Evolutionary conservation across 2,113 vertebrate species (phyloP).

Genomic region (Apodemus sylvaticus): DNA sequence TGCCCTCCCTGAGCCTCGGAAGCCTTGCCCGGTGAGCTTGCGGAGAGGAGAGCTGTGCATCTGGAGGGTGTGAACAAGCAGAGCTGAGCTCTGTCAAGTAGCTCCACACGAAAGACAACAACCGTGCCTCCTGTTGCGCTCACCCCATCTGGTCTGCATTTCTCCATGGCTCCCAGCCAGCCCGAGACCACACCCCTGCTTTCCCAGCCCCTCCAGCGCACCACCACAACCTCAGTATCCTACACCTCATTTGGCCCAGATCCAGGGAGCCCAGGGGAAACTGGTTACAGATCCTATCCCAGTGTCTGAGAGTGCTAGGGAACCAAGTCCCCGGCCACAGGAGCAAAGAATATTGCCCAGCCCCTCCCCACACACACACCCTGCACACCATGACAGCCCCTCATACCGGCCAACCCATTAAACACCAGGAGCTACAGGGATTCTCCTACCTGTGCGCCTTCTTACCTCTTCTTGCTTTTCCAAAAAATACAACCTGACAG

Average conservation of each 20-base stretch:
- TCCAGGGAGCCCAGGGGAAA: background rate
- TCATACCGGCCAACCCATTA: background rate
- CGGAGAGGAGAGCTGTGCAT: background rate
- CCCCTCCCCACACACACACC: no score
- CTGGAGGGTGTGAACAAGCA: background rate
- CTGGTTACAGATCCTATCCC: background rate
- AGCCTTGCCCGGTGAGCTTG: background rate
- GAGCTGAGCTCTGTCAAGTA: constrained; percentile 31
- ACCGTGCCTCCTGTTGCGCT: background rate
- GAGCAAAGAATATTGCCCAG: background rate
- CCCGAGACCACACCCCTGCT: background rate
- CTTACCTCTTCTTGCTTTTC: background rate
- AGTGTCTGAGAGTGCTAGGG: background rate
- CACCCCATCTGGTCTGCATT: constrained; percentile 81
- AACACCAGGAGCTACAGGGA: background rate
- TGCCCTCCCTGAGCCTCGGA: background rate
- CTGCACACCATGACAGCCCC: background rate
- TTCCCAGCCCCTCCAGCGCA: background rate
- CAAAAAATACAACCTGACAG: background rate
- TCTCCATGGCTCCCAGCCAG: constrained; percentile 50
- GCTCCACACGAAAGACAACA: background rate
- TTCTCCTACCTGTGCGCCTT: background rate
- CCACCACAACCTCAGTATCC: background rate
- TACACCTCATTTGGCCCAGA: constrained; percentile 51
- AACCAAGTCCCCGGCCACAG: no score